phyloP scores from a whole-genome alignment of 1,140 invertebrate species.

The Bombus sylvicola region DNA sequence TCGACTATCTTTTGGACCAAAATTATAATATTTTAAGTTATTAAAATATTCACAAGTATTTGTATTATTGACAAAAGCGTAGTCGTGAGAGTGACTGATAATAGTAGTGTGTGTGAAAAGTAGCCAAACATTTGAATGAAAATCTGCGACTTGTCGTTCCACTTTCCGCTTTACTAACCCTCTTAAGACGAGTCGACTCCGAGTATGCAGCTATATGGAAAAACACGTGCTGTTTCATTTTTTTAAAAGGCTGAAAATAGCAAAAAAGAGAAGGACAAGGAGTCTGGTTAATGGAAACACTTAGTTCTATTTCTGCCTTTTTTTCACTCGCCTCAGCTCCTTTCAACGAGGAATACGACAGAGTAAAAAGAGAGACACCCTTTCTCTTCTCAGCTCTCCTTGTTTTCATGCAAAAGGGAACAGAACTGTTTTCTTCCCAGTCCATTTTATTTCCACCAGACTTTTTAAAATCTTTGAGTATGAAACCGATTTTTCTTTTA shows the following conservation, averaged over 20 bases:
- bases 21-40: background rate
- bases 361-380: background rate
- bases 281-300: constrained; percentile 47
- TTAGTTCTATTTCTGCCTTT: constrained; percentile 35
- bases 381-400: background rate
- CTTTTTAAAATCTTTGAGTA: background rate
- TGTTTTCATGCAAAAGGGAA: background rate
- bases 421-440: background rate
- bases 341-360: constrained; percentile 32
- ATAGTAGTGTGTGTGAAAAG: background rate
- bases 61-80: background rate
- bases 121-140: constrained; percentile 20
- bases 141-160: constrained; percentile 12
- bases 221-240: constrained; percentile 42
- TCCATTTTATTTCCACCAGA: background rate
- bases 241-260: constrained; percentile 26
- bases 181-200: constrained; percentile 30
- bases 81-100: background rate
- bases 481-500: background rate
- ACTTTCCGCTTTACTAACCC: constrained; percentile 36
- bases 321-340: background rate
- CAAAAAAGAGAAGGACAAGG: background rate
- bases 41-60: background rate
- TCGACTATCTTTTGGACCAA: background rate
- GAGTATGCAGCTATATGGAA: constrained; percentile 22